Evolutionary conservation across 2,888 invertebrate genomes (phyloP).

Genomic region (Nematopogon swammerdamellus): DNA sequence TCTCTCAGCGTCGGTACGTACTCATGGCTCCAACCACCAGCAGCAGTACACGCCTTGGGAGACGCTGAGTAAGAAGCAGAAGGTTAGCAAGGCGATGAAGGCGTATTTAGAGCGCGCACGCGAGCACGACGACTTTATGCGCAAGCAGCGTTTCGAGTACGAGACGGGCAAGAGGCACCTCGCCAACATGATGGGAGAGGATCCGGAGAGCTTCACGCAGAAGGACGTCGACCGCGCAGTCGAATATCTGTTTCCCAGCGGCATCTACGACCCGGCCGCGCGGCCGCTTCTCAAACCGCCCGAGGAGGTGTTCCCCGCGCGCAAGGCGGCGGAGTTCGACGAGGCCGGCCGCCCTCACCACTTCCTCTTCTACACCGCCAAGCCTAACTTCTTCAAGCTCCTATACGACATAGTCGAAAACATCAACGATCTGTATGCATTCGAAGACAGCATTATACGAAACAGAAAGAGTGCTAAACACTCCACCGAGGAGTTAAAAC

Average conservation of each 20-base stretch:
- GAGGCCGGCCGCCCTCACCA: slow-evolving; percentile 88
- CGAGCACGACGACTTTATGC: slow-evolving; percentile 81
- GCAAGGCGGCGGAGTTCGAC: slow-evolving; percentile 89
- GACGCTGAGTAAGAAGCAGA: slow-evolving; percentile 49
- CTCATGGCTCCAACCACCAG: background rate
- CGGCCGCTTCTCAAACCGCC: slow-evolving; percentile 90
- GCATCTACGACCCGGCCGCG: slow-evolving; percentile 79
- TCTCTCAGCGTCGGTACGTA: too few relatives aligned
- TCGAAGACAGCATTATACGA: slow-evolving; percentile 67
- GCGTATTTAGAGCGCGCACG: slow-evolving; percentile 80
- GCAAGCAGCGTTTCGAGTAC: slow-evolving; percentile 73
- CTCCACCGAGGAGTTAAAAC: slow-evolving; percentile 50
- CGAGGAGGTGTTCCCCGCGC: slow-evolving; percentile 76
- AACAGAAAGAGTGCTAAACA: slow-evolving; percentile 58
- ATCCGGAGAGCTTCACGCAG: slow-evolving; percentile 85
- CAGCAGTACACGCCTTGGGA: slow-evolving; percentile 32
- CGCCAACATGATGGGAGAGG: slow-evolving; percentile 98
- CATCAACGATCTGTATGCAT: slow-evolving; percentile 62
- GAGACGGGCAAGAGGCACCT: slow-evolving; percentile 92
- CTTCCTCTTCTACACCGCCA: slow-evolving; percentile 87
- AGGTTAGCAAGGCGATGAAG: slow-evolving; percentile 85
- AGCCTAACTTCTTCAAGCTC: slow-evolving; percentile 79
- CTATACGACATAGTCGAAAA: slow-evolving; percentile 75
- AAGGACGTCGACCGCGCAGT: slow-evolving; percentile 85
- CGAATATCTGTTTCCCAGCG: slow-evolving; percentile 94